Base-by-base conservation (phyloP, 1,140 invertebrate genomes). In the Lepidurus arcticus region DNA sequence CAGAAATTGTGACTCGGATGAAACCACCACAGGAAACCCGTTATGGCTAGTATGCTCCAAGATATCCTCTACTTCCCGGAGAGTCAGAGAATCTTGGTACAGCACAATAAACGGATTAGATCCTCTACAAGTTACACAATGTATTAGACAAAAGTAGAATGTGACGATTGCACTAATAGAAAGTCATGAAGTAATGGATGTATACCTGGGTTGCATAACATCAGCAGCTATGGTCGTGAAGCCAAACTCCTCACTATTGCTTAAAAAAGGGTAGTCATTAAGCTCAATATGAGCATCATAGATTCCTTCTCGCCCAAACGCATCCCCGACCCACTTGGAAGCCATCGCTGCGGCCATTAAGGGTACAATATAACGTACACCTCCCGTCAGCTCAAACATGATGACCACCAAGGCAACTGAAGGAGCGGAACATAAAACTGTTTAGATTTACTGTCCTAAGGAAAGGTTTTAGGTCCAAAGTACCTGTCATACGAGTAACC, bases 251-350 rank as follows among this genome's bases (percentile, higher is more conserved):
- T 98, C 96, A 34, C 99, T 99, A 83, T 93, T 97, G 84, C 99
- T 97, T 75, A 99, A 88, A 87, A 98, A 99, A 6, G 98, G 98
- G 88, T 99, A 99, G 0, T 96, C 96, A 84, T 99, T 99, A 7
- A 99, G 87, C 16, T 92, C 92, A 81, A 99, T 99, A 84, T 99
- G 97, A 4, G 97, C 97, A 87, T 99, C 98, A 85, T 99, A 99
- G 78, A 99, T 98, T 80, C 97, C 97, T 81, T 87, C 85, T 81
- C 93, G 90, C 1, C 94, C 95, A 1, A 99, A 88, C 3, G 97
- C 97, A 87, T 99, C 98, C 8, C 97, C 98, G 13, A 99, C 96
- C 98, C 98, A 99, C 87, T 99, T 99, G 82, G 95, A 96, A 4
- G 97, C 96, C 97, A 99, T 99, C 0, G 95, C 95, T 34, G 98